Evolutionary conservation across 2,888 invertebrate genomes (phyloP), one percentile per base, ranked within the genome.

Genomic region (Gortyna flavago): DNA sequence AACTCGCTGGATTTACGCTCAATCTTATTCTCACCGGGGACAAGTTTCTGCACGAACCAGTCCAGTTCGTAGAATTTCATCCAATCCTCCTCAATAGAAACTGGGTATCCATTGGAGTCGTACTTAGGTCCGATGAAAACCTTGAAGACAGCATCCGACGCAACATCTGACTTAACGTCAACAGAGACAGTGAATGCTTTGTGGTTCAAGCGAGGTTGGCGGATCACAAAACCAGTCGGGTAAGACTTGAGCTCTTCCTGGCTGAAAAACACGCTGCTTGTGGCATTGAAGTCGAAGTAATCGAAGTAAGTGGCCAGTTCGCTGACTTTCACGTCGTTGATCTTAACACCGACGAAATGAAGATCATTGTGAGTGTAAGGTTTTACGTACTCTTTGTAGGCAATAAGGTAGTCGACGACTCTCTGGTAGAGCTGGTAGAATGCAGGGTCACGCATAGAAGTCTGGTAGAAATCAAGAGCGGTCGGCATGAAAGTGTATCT

Each of bases 81-180:
- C 92, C 97, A 97, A 92, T 97, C 97, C 51, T 97, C 94, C 81
- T 97, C 95, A 21, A 98, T 90, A 77, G 94, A 93, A 38, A 97
- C 89, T 44, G 94, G 93, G 84, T 95, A 96, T 66, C 97, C 97
- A 65, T 96, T 95, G 85, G 97, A 95, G 89, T 98, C 97, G 90
- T 97, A 97, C 93, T 98, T 98, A 16, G 98, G 98, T 81, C 97
- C 98, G 57, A 98, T 89, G 97, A 97, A 98, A 51, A 98, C 93
- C 86, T 97, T 97, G 74, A 98, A 92, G n/a, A 97, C 96, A 8
- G 97, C 97, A 79, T 97, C 97, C 54, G 94, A 93, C 18, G 96
- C 94, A 81, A 97, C 96, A 72, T 97, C 97, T 72, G 98, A 97
- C 75, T 97, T 96, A 41, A 98, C 93, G 66, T 97, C 94, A 84